Evolutionary conservation across 2,888 invertebrate species (phyloP).

Genomic region (Andrena minutula): DNA sequence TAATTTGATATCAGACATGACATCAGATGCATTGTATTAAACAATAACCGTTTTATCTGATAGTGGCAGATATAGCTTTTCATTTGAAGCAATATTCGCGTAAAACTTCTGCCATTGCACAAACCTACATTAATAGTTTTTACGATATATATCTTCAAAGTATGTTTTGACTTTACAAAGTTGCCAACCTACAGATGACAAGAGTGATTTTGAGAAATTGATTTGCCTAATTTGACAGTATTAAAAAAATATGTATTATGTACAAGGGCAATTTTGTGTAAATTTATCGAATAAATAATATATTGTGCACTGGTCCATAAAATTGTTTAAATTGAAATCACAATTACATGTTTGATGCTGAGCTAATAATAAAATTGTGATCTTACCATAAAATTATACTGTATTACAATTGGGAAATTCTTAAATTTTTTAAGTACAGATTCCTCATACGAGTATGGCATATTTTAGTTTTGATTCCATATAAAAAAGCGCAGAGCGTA

Average conservation of each 20-base stretch:
- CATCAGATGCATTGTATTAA: conserved; percentile 11
- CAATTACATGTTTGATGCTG: conserved; percentile 23
- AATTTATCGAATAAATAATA: no score
- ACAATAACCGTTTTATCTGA: conserved; percentile 3
- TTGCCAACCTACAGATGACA: neutral
- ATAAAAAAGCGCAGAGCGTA: conserved; percentile 35
- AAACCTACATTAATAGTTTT: neutral
- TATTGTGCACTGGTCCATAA: neutral
- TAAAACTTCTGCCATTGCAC: conserved; percentile 4
- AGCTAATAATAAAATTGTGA: conserved; percentile 7
- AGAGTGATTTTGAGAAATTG: neutral
- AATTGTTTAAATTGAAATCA: conserved; percentile 2
- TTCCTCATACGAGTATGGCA: neutral
- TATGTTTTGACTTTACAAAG: conserved; percentile 4
- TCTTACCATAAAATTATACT: neutral
- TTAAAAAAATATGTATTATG: no score
- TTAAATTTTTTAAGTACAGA: neutral
- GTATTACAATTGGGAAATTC: neutral
- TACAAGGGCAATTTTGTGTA: no score
- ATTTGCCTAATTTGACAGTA: neutral
- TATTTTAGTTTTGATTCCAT: conserved; percentile 36
- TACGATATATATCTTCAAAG: no score
- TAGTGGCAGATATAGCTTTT: neutral
- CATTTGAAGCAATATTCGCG: conserved; percentile 9
- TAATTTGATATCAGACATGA: conserved; percentile 6